These are phyloP conservation scores for Tupaia chinensis DNA, from an alignment of 2,113 vertebrate genomes.

Conservation along the genomic window DNA sequence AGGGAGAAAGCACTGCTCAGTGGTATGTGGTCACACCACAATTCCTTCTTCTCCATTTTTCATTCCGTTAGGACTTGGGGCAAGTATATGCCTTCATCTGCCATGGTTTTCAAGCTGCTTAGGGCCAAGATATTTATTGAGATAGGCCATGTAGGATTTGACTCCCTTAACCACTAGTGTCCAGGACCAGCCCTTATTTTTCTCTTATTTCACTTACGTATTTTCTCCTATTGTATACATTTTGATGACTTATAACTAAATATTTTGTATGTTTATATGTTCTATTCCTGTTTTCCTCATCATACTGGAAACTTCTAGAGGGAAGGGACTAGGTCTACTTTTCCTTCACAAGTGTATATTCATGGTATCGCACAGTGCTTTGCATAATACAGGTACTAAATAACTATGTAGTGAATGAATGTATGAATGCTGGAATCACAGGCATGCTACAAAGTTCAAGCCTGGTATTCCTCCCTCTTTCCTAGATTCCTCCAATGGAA, in stretches of 20 bases:
- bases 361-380: background rate
- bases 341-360: too few relatives aligned
- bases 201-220: background rate
- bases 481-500: background rate
- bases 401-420: background rate
- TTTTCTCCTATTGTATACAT: background rate
- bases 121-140: too few relatives aligned
- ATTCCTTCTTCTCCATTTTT: too few relatives aligned
- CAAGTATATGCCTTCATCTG: too few relatives aligned
- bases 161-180: too few relatives aligned
- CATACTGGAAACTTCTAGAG: background rate
- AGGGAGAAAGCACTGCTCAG: too few relatives aligned
- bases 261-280: background rate
- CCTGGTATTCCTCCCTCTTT: background rate
- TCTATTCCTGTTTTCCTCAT: background rate
- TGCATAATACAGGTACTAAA: background rate
- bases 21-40: too few relatives aligned
- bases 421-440: background rate
- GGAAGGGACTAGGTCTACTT: background rate
- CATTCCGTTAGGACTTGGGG: too few relatives aligned
- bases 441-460: background rate
- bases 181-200: background rate
- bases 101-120: too few relatives aligned
- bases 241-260: background rate
- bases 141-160: too few relatives aligned